Base-by-base conservation (phyloP, 2,888 invertebrate genomes). In the Caenorhabditis japonica region DNA sequence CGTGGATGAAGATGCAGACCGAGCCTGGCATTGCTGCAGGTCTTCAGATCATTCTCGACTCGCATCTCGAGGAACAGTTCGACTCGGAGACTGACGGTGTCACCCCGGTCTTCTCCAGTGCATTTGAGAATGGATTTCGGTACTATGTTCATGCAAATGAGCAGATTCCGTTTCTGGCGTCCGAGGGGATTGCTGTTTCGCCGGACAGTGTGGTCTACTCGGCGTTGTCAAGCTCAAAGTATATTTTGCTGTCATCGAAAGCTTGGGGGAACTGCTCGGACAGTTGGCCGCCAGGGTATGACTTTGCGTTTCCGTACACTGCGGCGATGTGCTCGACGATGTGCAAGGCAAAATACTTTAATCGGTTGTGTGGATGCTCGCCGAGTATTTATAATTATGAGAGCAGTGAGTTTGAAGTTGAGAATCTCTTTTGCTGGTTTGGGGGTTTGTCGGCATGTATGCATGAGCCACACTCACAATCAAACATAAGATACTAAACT, bases 61-160 rank as follows among this genome's bases (percentile, higher is more conserved):
- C 82, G 33, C 85, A 83, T 53, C 49, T 76, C 10, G 85, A 85
- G 38, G 83, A 85, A 44, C 82, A 85, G 39, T 81, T 79, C 38
- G 76, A 78, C 46, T 70, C 47, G 66, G 76, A 62, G 43, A 62
- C 52, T 10, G 75, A 77, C 30, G 75, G 71, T 8, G 64, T 71
- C 12, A 72, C 61, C 15, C 79, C 80, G 7, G 76, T 79, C 2
- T 83, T 83, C 52, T 59, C 80, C n/a, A 81, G 81, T 59, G 77
- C 79, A 19, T 82, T 83, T 62, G 85, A 86, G 55, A 83, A 79
- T 49, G 85, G 85, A 7, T 85, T 84, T 62, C 76, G 84, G 34
- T 86, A 79, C 59, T 86, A 79, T 58, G 79, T 85, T 7, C 84
- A 86, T 66, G 72, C 79, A 10, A 30, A 30, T 10, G 30, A 30